Evolutionary conservation across 2,888 invertebrate species (phyloP), one percentile per base, ranked within the genome.

Genomic region (Gandaritis pyraliata): DNA sequence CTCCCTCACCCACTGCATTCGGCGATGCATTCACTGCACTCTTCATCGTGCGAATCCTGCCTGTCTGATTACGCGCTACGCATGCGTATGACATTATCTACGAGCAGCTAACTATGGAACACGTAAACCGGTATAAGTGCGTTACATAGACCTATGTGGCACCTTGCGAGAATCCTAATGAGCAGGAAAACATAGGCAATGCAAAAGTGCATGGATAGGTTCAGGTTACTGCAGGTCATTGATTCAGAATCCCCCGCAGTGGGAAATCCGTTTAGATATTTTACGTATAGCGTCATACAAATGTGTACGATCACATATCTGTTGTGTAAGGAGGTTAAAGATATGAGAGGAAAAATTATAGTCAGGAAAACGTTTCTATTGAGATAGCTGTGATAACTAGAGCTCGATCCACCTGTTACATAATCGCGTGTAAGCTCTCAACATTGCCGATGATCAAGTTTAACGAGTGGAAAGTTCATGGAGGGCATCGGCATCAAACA

Each of bases 1-100:
- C 90, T 73, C 82, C 70, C 83, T 91, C 85, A 71, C 83, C 77
- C 89, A 68, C 77, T 86, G 85, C 90, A 85, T 82, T 82, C 81
- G 69, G 76, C 73, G 72, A 72, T 83, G 88, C 88, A 86, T 84
- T 78, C 82, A 73, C 76, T 83, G 86, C 85, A 83, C 81, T 83
- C 78, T 73, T 76, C 83, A 80, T 82, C 89, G 89, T 89, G 90
- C 90, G 90, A 90, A 90, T 90, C 90, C 88, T 88, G 87, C 88
- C 88, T 89, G 88, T 81, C 84, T 82, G 85, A 87, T 87, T 88
- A 90, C 88, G 88, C 88, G 89, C 77, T 77, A 81, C 87, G 91
- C 90, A 89, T 90, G 86, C 87, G 85, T 87, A 90, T 86, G 81
- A 81, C 86, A 83, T 83, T 87, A 87, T 86, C 85, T 83, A 85